Conservation (phyloP, 35 echinoderm and acorn worm genomes). For the Heliocidaris tuberculata region DNA sequence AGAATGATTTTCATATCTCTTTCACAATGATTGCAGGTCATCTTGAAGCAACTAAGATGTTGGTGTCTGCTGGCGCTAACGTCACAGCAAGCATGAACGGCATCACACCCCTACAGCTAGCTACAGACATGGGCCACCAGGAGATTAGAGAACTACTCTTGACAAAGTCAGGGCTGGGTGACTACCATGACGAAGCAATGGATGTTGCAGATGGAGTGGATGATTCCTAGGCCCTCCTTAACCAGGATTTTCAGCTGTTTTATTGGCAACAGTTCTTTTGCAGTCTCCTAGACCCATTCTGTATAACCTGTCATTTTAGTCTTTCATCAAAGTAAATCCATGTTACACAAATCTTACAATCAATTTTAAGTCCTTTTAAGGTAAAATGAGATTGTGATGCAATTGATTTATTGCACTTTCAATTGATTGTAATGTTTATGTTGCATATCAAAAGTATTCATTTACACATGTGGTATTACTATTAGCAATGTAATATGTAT, state of each 20-base stretch:
- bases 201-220: constrained; percentile 40
- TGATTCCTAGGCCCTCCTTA: not conserved
- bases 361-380: not conserved
- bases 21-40: constrained; percentile 56
- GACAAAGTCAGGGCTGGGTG: not conserved
- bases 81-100: constrained; percentile 66
- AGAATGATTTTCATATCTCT: too few relatives aligned
- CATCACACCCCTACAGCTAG: constrained; percentile 70
- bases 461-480: too few relatives aligned
- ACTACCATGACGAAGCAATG: constrained; percentile 34
- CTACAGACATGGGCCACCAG: constrained; percentile 73
- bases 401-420: not conserved
- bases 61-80: constrained; percentile 67
- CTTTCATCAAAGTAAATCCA: not conserved
- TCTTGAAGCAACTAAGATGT: constrained; percentile 48
- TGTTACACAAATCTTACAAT: not conserved
- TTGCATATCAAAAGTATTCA: too few relatives aligned
- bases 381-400: not conserved
- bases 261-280: not conserved
- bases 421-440: not conserved
- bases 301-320: not conserved
- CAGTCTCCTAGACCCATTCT: not conserved
- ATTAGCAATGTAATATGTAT: too few relatives aligned
- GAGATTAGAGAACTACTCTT: constrained; percentile 52
- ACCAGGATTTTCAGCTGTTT: not conserved